Base-by-base conservation (phyloP, 1,140 invertebrate genomes). In the Himalopsyche phryganea region DNA sequence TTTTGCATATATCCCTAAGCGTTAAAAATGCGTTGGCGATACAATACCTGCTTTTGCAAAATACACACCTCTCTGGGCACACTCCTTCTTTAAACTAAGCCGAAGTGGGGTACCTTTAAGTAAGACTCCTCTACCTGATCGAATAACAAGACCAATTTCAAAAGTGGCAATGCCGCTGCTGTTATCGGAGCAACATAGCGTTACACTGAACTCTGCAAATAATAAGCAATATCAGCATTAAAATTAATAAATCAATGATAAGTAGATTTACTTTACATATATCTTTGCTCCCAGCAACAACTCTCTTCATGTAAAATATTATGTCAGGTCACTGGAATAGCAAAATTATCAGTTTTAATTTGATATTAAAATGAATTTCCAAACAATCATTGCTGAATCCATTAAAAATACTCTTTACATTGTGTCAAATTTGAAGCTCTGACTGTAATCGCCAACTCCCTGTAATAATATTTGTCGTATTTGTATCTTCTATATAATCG, bases 21-120 rank as follows among this genome's bases (percentile, higher is more conserved):
- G 76, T 78, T 78, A 78, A 77, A 78, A 78, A 76, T 77, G 75
- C 75, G 72, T 75, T 76, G 76, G 76, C 75, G 76, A 78, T 78
- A 78, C 76, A 72, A 78, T 78, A 78, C 76, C 76, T 78, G 76
- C 73, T 74, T 74, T 76, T 77, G 75, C 72, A 73, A 77, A 78
- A 81, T 81, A 83, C 85, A 87, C 84, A 92, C 89, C 90, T 85
- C 88, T 86, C 79, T 90, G 85, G 74, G 88, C 85, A 82, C 95
- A 98, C 83, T 96, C 90, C 85, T 98, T 97, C 75, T 91, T 86
- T 66, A 97, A 82, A 70, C 86, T 88, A 61, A 98, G 82, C 69
- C 89, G 84, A 59, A 98, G 81, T 51, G 94, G 94, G 66, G 92
- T 96, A 66, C 92, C 93, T 68, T 89, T 86, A 53, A 96, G 75